phyloP scores from a whole-genome alignment of 2,797 vertebrate genomes.

The Hippoglossus hippoglossus region DNA sequence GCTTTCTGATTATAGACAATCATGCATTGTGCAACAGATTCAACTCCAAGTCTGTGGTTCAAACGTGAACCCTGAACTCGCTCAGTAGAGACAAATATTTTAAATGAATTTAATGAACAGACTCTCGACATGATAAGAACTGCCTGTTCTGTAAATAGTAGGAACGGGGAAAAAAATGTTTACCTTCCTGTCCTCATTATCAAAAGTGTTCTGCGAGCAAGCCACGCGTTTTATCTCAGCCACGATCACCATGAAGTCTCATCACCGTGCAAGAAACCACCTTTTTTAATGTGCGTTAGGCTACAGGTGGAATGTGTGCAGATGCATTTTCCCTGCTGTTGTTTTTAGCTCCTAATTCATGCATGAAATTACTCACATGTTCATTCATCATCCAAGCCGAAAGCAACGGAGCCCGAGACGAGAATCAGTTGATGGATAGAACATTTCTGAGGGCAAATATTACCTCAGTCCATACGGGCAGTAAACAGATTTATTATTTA shows the following conservation, averaged over 20 bases:
- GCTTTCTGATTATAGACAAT: slow-evolving; percentile 55
- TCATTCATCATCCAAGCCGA: slow-evolving; percentile 78
- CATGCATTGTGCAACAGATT: slow-evolving; percentile 42
- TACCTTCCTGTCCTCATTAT: slow-evolving; percentile 58
- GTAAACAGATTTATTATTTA: slow-evolving; percentile 81
- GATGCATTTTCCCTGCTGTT: slow-evolving; percentile 74
- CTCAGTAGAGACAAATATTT: slow-evolving; percentile 20
- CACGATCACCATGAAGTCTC: slow-evolving; percentile 67
- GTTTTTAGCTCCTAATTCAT: slow-evolving; percentile 81
- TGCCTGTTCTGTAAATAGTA: slow-evolving; percentile 43
- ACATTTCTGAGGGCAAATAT: slow-evolving; percentile 72
- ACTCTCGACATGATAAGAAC: slow-evolving; percentile 56
- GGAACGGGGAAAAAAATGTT: slow-evolving; percentile 33
- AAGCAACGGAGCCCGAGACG: slow-evolving; percentile 58
- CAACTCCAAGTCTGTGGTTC: slow-evolving; percentile 22
- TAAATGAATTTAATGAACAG: slow-evolving; percentile 61
- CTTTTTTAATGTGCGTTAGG: slow-evolving; percentile 48
- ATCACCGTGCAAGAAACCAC: slow-evolving; percentile 48
- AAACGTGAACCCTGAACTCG: slow-evolving; percentile 36
- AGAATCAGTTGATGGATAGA: slow-evolving; percentile 74
- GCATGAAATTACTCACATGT: slow-evolving; percentile 83
- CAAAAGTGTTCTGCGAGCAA: slow-evolving; percentile 47
- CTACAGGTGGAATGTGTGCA: slow-evolving; percentile 78
- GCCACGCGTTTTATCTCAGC: slow-evolving; percentile 70
- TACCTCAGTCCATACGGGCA: slow-evolving; percentile 64